These are phyloP conservation scores for Athrips mouffetella DNA, from an alignment of 2,888 invertebrate species.

Conservation along the genomic window DNA sequence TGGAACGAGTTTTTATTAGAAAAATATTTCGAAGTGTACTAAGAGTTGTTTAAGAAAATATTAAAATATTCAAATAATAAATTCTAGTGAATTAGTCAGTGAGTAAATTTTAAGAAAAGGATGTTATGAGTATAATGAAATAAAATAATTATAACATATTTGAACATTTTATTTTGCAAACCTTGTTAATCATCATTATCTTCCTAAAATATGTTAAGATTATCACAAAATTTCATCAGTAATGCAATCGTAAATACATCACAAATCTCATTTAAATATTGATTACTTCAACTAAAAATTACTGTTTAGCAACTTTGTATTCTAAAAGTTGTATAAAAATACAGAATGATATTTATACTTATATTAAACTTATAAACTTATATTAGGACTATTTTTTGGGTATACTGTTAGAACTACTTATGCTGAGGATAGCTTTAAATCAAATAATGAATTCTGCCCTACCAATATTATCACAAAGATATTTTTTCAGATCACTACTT, in stretches of 20 bases:
- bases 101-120: slow-evolving; percentile 68
- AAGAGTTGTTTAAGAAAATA: slow-evolving; percentile 70
- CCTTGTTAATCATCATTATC: neutral
- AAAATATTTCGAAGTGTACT: slow-evolving; percentile 57
- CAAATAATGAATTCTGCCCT: slow-evolving; percentile 44
- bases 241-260: neutral
- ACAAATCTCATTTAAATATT: neutral
- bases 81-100: slow-evolving; percentile 73
- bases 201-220: too few relatives aligned
- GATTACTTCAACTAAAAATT: too few relatives aligned
- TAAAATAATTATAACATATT: slow-evolving; percentile 57
- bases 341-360: too few relatives aligned
- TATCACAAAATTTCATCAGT: too few relatives aligned
- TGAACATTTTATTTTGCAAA: slow-evolving; percentile 21
- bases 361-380: too few relatives aligned
- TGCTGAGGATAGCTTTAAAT: too few relatives aligned
- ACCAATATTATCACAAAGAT: slow-evolving; percentile 67
- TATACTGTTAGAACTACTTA: too few relatives aligned
- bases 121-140: slow-evolving; percentile 76
- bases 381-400: too few relatives aligned
- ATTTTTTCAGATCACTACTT: slow-evolving; percentile 65
- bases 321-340: too few relatives aligned
- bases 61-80: slow-evolving; percentile 72
- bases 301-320: too few relatives aligned
- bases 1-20: slow-evolving; percentile 64